These are phyloP conservation scores for Syngnathus rostellatus DNA, from an alignment of 2,797 vertebrate species.

Conservation along the genomic window DNA sequence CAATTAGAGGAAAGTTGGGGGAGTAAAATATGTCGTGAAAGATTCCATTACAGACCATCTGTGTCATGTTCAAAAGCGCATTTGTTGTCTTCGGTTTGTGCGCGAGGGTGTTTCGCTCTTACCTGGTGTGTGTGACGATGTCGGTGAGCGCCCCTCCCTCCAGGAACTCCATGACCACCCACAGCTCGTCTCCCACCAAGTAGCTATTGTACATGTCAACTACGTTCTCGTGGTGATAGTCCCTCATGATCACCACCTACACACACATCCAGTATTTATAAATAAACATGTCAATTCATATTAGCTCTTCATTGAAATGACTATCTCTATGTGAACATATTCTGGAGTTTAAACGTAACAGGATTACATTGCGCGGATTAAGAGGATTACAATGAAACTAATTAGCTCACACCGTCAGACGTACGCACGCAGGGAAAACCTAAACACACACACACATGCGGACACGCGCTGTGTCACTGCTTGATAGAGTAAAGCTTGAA, in stretches of 20 bases:
- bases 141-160: conserved; percentile 91
- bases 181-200: conserved; percentile 92
- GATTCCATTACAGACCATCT: conserved; percentile 19
- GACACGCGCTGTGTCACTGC: conserved; percentile 1
- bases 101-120: neutral
- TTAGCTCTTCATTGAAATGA: neutral
- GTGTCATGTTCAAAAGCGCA: neutral
- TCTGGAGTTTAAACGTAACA: conserved; percentile 41
- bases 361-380: conserved; percentile 53
- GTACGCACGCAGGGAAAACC: conserved; percentile 5
- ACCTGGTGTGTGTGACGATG: conserved; percentile 95
- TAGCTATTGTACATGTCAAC: conserved; percentile 99
- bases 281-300: neutral
- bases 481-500: neutral
- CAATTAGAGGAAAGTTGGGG: conserved; percentile 49
- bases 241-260: conserved; percentile 95
- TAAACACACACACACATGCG: conserved; percentile 3
- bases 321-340: conserved; percentile 30
- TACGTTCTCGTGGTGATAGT: conserved; percentile 95
- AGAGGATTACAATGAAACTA: conserved; percentile 56
- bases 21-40: conserved; percentile 9
- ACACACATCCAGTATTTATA: neutral
- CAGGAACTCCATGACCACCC: conserved; percentile 98
- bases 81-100: neutral
- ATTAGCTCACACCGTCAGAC: conserved; percentile 31